phyloP scores from a whole-genome alignment of 35 echinoderm and acorn worm genomes.

The Stichopus chloronotus region DNA sequence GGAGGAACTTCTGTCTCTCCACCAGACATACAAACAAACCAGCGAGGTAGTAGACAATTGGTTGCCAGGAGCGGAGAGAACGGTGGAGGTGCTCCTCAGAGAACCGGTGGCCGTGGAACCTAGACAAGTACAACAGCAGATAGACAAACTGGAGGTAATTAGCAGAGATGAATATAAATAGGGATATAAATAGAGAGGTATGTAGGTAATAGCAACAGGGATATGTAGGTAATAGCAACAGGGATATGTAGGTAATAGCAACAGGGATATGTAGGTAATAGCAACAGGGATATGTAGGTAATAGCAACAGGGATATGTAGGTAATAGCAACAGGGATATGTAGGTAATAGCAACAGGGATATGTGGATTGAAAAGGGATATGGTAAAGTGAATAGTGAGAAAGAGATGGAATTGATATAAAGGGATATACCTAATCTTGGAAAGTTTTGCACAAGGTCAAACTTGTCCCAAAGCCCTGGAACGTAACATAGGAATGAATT shows the following conservation, averaged over 20 bases:
- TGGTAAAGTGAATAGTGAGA: no score
- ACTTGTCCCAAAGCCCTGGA: no score
- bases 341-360: not conserved
- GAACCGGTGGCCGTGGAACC: slow-evolving; percentile 81
- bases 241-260: not conserved
- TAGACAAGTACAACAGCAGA: slow-evolving; percentile 78
- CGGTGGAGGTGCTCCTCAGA: slow-evolving; percentile 49
- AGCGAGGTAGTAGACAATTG: slow-evolving; percentile 64
- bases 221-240: no score
- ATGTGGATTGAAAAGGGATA: not conserved
- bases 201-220: not conserved
- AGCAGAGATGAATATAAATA: not conserved
- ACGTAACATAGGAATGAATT: no score
- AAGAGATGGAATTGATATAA: no score
- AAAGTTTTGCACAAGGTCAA: no score
- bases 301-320: not conserved
- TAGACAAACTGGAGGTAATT: slow-evolving; percentile 82
- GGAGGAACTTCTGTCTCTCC: slow-evolving; percentile 66
- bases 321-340: not conserved
- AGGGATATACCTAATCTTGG: no score
- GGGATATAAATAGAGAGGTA: not conserved
- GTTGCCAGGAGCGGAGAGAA: slow-evolving; percentile 85
- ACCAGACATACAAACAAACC: slow-evolving; percentile 62
- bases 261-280: not conserved
- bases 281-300: not conserved